phyloP scores from a whole-genome alignment of 2,113 vertebrate genomes.

The Oreocharis arfaki region DNA sequence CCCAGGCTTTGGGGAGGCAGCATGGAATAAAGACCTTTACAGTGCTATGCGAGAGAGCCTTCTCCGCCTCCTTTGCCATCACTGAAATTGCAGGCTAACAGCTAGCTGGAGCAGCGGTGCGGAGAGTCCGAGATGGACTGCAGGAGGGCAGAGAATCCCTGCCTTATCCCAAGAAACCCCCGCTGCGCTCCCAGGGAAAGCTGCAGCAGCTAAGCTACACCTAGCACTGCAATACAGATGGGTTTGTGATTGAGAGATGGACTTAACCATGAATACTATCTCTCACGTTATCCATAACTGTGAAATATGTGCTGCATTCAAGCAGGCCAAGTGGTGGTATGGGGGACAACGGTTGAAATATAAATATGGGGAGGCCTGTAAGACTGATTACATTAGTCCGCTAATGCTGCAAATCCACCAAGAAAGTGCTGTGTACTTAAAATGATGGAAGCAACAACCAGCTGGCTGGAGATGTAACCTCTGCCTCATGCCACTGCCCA shows the following conservation, averaged over 20 bases:
- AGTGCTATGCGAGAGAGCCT: too few relatives aligned
- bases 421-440: neutral
- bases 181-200: too few relatives aligned
- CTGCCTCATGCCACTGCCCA: neutral
- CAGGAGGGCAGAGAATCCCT: too few relatives aligned
- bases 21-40: too few relatives aligned
- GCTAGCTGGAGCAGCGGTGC: too few relatives aligned
- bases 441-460: neutral
- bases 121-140: too few relatives aligned
- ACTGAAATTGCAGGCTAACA: too few relatives aligned
- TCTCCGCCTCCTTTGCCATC: too few relatives aligned
- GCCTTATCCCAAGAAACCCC: too few relatives aligned
- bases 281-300: neutral
- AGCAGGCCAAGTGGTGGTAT: neutral
- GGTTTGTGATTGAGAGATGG: neutral
- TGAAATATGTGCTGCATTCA: neutral
- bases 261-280: neutral
- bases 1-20: too few relatives aligned
- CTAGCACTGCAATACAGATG: too few relatives aligned
- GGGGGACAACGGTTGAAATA: neutral
- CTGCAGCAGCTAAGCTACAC: too few relatives aligned
- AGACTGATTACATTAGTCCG: neutral
- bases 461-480: neutral
- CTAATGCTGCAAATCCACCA: neutral
- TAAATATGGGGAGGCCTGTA: neutral